Evolutionary conservation across 2,797 vertebrate genomes (phyloP), one percentile per base, ranked within the genome.

Genomic region (Enteromius treurensis): DNA sequence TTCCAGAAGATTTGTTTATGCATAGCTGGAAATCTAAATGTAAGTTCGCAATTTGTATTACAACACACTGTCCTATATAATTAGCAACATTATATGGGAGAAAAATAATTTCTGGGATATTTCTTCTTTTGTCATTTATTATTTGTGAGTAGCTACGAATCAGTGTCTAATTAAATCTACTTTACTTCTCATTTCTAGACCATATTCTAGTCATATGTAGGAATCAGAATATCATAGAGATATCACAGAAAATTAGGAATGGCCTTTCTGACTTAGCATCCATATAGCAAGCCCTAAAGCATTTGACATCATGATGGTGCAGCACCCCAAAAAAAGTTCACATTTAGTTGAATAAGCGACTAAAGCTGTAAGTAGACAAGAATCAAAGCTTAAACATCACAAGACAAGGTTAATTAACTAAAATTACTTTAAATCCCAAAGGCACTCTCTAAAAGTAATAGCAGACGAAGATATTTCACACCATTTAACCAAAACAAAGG

Each of bases 401-500:
- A 49, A 64, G 55, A 73, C 13, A 40, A 10, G n/a, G 15, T 69
- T 69, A 32, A 70, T 58, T 2, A 64, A 81, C 9, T 64, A 49
- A 49, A 78, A 78, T 51, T 7, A 51, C 45, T 29, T 37, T 8
- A 8, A 74, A 62, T 49, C 29, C 21, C 29, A 62, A 60, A 64
- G 29, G 40, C 29, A 17, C 19, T 51, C 32, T 74, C 15, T 26
- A 51, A 81, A 74, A 74, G 58, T n/a, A 49, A 64, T 17, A 26
- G 26, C n/a, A 47, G 79, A 29, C 4, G 3, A n/a, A 34, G 53
- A 34, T 21, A 51, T 74, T 74, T 49, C 9, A 70, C 9, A 73
- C 40, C 13, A 62, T 60, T 73, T 62, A 60, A 23, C 67, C 51
- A 80, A 32, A 80, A 73, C 68, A 74, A 74, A 74, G 26, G 21